Evolutionary conservation across 2,797 vertebrate genomes (phyloP).

Genomic region (Centropyge bicolor): DNA sequence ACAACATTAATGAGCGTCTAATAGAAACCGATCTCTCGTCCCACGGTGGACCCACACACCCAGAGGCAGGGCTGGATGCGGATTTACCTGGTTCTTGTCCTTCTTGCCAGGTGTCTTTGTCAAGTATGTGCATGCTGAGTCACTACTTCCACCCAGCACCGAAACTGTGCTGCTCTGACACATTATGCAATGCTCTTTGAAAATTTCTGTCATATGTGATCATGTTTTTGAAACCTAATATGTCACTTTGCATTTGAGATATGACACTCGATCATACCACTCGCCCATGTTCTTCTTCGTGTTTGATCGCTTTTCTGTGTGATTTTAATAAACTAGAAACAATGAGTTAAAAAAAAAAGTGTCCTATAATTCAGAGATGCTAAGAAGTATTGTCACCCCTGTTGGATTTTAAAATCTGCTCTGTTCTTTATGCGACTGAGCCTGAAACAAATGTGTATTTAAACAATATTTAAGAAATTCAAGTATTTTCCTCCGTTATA

Average conservation of each 20-base stretch:
- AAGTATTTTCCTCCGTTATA: neutral
- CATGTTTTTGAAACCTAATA: neutral
- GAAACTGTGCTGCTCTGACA: neutral
- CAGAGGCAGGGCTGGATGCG: neutral
- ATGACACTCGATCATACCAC: neutral
- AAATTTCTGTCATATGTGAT: neutral
- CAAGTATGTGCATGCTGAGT: neutral
- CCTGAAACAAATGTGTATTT: neutral
- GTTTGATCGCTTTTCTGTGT: neutral
- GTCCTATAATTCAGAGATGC: neutral
- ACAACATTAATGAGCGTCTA: neutral
- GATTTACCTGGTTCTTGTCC: neutral
- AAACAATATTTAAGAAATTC: neutral
- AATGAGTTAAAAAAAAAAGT: neutral
- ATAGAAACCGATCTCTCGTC: neutral
- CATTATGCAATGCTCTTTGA: neutral
- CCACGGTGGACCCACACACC: neutral
- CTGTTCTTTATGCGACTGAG: neutral
- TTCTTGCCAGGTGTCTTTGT: neutral
- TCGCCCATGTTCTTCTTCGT: neutral
- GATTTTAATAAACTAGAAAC: neutral
- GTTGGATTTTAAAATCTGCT: neutral
- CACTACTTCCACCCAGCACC: too few relatives aligned
- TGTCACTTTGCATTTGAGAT: neutral
- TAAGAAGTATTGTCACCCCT: neutral